phyloP scores from a whole-genome alignment of 2,888 invertebrate genomes.

The Andricus quercusramuli region DNA sequence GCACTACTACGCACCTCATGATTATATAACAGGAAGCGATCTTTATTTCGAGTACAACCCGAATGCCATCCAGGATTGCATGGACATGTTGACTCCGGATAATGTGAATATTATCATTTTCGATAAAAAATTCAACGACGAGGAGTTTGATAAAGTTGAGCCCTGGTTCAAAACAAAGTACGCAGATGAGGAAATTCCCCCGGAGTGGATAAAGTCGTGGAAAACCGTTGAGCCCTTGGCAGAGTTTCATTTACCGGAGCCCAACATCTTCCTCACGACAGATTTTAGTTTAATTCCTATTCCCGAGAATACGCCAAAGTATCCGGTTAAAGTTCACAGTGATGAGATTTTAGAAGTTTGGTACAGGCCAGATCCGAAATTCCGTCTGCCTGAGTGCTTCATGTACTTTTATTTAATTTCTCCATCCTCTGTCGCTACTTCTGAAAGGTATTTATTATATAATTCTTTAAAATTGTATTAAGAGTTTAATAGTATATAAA shows the following conservation, averaged over 20 bases:
- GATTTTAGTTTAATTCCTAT: conserved; percentile 84
- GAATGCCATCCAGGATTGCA: conserved; percentile 82
- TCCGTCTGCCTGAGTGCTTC: conserved; percentile 88
- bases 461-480: background rate
- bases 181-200: conserved; percentile 83
- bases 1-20: conserved; percentile 88
- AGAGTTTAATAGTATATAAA: background rate
- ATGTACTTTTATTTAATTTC: conserved; percentile 87
- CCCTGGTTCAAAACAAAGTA: conserved; percentile 93
- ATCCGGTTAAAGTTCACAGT: conserved; percentile 82
- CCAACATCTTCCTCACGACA: conserved; percentile 87
- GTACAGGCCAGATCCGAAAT: conserved; percentile 92
- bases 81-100: conserved; percentile 83
- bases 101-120: conserved; percentile 86
- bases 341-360: conserved; percentile 85
- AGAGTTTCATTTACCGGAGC: conserved; percentile 85
- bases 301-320: conserved; percentile 74
- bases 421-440: conserved; percentile 83
- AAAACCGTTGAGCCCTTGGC: conserved; percentile 80
- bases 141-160: conserved; percentile 84
- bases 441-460: conserved; percentile 81
- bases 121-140: conserved; percentile 82
- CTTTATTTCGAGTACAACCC: conserved; percentile 89
- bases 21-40: conserved; percentile 88
- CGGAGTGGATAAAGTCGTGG: conserved; percentile 84